phyloP scores from a whole-genome alignment of 2,888 invertebrate genomes.

The Endotricha flammealis region DNA sequence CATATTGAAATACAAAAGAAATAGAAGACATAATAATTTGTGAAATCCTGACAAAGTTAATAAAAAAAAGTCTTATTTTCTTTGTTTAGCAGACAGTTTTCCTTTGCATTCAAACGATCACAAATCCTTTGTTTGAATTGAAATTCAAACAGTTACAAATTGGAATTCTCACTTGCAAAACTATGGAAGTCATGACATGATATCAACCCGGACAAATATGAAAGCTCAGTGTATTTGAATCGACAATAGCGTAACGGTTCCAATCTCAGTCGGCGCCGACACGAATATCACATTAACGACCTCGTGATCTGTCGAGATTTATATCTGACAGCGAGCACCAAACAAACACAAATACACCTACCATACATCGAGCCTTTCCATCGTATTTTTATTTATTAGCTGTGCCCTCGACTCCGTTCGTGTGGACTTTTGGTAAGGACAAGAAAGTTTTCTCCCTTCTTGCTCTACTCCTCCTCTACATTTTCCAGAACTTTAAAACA shows the following conservation, averaged over 20 bases:
- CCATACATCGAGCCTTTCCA: constrained; percentile 1
- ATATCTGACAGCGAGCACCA: constrained; percentile 59
- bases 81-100: too few relatives aligned
- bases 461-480: too few relatives aligned
- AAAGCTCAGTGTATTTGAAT: constrained; percentile 63
- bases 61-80: too few relatives aligned
- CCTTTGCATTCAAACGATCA: too few relatives aligned
- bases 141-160: too few relatives aligned
- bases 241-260: constrained; percentile 73
- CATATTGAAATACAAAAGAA: too few relatives aligned
- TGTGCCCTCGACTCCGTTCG: not conserved
- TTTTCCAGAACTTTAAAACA: too few relatives aligned
- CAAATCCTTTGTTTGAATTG: too few relatives aligned
- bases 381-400: constrained; percentile 1
- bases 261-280: constrained; percentile 62
- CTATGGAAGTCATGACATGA: constrained; percentile 49
- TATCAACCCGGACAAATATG: constrained; percentile 65
- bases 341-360: constrained; percentile 27
- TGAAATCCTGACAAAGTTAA: too few relatives aligned
- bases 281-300: constrained; percentile 75
- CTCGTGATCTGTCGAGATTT: constrained; percentile 73
- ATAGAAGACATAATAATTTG: too few relatives aligned
- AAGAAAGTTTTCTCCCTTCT: too few relatives aligned
- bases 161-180: constrained; percentile 8
- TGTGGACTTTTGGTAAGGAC: too few relatives aligned